Evolutionary conservation across 2,113 vertebrate genomes (phyloP), one percentile per base, ranked within the genome.

Genomic region (Coreoperca whiteheadi): DNA sequence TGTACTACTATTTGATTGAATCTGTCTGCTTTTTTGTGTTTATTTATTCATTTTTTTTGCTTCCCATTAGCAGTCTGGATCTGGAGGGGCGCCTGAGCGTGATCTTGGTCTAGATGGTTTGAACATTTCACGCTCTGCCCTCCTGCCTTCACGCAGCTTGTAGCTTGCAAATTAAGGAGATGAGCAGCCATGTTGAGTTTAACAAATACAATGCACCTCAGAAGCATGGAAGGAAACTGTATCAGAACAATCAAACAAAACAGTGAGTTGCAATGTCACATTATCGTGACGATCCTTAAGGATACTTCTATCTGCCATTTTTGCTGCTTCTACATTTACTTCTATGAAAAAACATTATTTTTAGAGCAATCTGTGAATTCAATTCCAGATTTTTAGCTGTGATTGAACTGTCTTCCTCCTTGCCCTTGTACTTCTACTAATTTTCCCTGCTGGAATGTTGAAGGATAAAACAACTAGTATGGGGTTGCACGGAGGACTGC

Each of bases 231-330:
- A 73, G 37, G 67, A 68, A 54, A 41, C 23, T 16, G 53, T 53
- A 23, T 46, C 51, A n/a, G 21, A 73, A 63, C 43, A 64, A 53
- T 15, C 20, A 20, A 28, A 28, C 61, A 77, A 15, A 41, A 18
- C 70, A 65, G 34, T 73, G 34, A 54, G 56, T 51, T 64, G 25
- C 82, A 75, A 56, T 83, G 76, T 85, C 60, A 81, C 66, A 63
- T 18, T 69, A 32, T 20, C n/a, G 50, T 41, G 53, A 57, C 16
- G 28, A 82, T 79, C 59, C 43, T 39, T 51, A 69, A 23, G 4
- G 12, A 34, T 53, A 28, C n/a, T 25, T 25, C 1, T 41, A 37
- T 65, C 65, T 41, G 8, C 41, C 61, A n/a, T 54, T 37, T 37
- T 63, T 64, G 39, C 32, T 28, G 60, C 25, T 59, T 68, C 53